Evolutionary conservation across 2,888 invertebrate species (phyloP).

Genomic region (Cylindroiulus punctatus): DNA sequence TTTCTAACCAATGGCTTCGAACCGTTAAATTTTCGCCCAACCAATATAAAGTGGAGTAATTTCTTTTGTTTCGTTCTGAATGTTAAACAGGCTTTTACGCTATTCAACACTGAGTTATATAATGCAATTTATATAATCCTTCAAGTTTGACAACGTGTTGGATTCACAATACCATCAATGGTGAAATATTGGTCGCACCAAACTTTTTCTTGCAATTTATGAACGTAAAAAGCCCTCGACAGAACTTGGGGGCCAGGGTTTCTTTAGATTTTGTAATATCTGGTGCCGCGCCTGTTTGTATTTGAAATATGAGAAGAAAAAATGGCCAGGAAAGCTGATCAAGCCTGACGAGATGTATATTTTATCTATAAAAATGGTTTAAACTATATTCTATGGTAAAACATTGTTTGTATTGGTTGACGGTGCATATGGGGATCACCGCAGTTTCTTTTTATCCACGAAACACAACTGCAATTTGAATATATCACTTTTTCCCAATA

Average conservation of each 20-base stretch:
- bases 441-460: neutral
- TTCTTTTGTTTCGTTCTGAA: neutral
- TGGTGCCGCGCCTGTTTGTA: neutral
- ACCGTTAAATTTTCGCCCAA: neutral
- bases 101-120: too few relatives aligned
- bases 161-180: neutral
- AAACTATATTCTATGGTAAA: neutral
- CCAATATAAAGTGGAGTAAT: neutral
- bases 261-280: neutral
- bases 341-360: conserved; percentile 35
- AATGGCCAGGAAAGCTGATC: conserved; percentile 43
- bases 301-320: conserved; percentile 21
- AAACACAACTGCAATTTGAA: neutral
- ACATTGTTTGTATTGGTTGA: conserved; percentile 25
- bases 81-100: too few relatives aligned
- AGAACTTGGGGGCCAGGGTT: neutral
- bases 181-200: neutral
- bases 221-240: neutral
- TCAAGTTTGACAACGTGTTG: neutral
- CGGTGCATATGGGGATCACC: neutral
- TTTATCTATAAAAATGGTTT: conserved; percentile 39
- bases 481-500: neutral
- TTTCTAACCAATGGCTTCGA: neutral
- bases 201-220: neutral
- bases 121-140: neutral